A percentile compares a stretch with the other conserved stretches of the same genome.
phyloP scores from a whole-genome alignment of 2,888 invertebrate genomes.

The Melanargia galathea region DNA sequence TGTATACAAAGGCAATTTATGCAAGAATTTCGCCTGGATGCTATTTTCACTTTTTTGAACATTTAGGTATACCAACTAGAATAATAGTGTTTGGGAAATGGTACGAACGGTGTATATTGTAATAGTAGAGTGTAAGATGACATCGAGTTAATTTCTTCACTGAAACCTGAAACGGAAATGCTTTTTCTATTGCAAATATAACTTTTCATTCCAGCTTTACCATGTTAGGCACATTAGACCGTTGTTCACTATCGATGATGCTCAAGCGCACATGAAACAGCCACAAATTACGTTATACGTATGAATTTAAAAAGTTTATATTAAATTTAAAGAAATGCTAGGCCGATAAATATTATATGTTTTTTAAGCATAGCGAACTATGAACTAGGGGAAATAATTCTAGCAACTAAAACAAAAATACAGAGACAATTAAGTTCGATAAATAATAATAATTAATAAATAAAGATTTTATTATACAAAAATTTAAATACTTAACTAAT shows the following conservation, averaged over 20 bases:
- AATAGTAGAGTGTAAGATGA: too few relatives aligned
- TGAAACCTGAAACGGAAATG: too few relatives aligned
- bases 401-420: background rate
- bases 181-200: too few relatives aligned
- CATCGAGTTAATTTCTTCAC: too few relatives aligned
- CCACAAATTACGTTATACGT: too few relatives aligned
- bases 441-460: constrained; percentile 16
- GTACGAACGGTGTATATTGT: too few relatives aligned
- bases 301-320: too few relatives aligned
- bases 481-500: constrained; percentile 29
- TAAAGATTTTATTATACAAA: constrained; percentile 25
- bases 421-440: background rate
- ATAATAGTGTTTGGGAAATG: too few relatives aligned
- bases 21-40: constrained; percentile 8
- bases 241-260: too few relatives aligned
- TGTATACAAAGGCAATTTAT: constrained; percentile 3
- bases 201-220: too few relatives aligned
- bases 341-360: background rate
- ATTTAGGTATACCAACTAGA: background rate
- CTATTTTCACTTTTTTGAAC: background rate
- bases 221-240: too few relatives aligned
- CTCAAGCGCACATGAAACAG: too few relatives aligned
- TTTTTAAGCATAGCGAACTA: background rate
- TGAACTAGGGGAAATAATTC: background rate
- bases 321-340: background rate